Evolutionary conservation across 2,113 vertebrate genomes (phyloP), one percentile per base, ranked within the genome.

Genomic region (Recurvirostra avosetta): DNA sequence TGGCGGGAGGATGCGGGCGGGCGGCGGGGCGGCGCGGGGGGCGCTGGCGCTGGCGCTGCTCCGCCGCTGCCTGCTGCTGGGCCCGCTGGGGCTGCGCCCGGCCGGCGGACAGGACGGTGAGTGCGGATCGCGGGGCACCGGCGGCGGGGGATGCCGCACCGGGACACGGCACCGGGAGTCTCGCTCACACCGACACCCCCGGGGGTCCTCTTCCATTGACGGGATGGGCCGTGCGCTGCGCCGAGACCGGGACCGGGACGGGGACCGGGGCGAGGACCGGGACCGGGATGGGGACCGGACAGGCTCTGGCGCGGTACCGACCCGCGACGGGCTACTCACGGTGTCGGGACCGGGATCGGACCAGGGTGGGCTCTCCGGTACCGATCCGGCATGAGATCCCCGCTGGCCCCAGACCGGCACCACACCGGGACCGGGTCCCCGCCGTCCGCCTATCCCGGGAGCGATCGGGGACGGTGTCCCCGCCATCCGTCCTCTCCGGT

Each of bases 81-180:
- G 68, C 20, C 79, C 67, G 62, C 88, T 96, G 82, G 91, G 55
- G 36, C 41, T 86, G 92, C 77, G 21, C 50, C 55, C 75, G 56
- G 86, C 80, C 53, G 18, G 50, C 22, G 91, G 59, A 73, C 96
- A 97, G 88, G 79, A 95, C 45, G 97, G 95, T 96, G 78, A 93
- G 95, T 68, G 47, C 20, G 36, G n/a, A 3, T 40, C 23, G n/a
- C 7, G 52, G 22, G 40, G 27, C 21, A 36, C 56, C 56, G 58
- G 76, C 14, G 25, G 34, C 52, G 41, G 80, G 50, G 52, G 15
- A 17, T 8, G 26, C 19, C 30, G 38, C 16, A 53, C 26, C 34
- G 58, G 62, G 36, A 80, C 62, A 19, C n/a, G 38, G 49, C 27
- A 43, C 43, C 11, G 15, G 50, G 62, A 66, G 26, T 11, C 10